phyloP scores from a whole-genome alignment of 2,888 invertebrate genomes.

The Napeogenes inachia region DNA sequence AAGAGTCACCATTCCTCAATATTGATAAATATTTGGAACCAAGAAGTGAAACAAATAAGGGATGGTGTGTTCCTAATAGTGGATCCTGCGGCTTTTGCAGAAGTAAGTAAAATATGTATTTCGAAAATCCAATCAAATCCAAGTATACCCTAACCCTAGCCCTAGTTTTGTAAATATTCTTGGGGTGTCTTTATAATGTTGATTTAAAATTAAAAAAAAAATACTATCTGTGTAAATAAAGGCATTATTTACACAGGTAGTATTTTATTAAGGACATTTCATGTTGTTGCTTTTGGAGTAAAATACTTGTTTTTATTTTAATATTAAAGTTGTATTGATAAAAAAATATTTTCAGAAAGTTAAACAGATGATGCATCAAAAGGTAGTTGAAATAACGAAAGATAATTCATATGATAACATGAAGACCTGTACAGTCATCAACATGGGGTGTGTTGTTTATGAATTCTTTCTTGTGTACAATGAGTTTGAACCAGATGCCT shows the following conservation, averaged over 20 bases:
- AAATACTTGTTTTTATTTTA: background rate
- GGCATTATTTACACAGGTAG: too few relatives aligned
- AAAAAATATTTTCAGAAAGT: conserved; percentile 50
- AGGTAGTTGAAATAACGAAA: conserved; percentile 46
- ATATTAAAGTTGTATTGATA: background rate
- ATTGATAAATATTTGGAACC: conserved; percentile 77
- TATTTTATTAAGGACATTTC: too few relatives aligned
- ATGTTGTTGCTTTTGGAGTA: background rate
- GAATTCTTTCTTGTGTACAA: conserved; percentile 61
- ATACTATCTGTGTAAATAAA: too few relatives aligned
- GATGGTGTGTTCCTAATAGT: conserved; percentile 80
- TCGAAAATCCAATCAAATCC: background rate
- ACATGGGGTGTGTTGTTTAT: conserved; percentile 51
- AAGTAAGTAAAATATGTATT: conserved; percentile 59
- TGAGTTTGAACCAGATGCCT: conserved; percentile 56
- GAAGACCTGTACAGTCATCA: conserved; percentile 50
- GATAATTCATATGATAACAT: conserved; percentile 42
- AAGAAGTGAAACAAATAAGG: conserved; percentile 77
- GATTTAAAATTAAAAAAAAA: too few relatives aligned
- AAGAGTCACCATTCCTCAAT: conserved; percentile 69
- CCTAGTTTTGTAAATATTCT: too few relatives aligned
- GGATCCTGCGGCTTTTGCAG: conserved; percentile 82
- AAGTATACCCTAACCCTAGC: background rate
- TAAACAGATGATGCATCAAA: conserved; percentile 62
- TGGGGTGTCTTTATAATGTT: too few relatives aligned